Base-by-base conservation (phyloP, 2,888 invertebrate genomes). In the Idaea straminata region DNA sequence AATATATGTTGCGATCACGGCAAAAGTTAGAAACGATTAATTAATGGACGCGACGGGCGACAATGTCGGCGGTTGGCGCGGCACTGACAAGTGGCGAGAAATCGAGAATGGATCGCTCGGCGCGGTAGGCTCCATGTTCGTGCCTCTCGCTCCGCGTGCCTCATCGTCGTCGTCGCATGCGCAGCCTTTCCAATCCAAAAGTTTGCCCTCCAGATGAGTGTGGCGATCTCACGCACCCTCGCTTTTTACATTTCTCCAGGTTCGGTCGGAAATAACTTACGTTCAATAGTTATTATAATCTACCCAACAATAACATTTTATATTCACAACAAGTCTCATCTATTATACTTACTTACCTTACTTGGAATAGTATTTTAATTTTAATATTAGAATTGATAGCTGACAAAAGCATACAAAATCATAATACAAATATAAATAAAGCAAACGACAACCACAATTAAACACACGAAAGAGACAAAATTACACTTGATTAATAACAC, bases 141-240 rank as follows among this genome's bases (percentile, higher is more conserved):
- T 83, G 77, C 86, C 83, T 88, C 89, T 89, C 87, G 83, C 87
- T 87, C 84, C 66, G 66, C 65, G 69, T 83, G 77, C 86, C 83
- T 88, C 88, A 88, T 87, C 83, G 87, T 87, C 84, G 67, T 65
- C 64, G 69, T 63, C 64, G 67, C 73, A 59, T 74, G 66, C 76
- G 72, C 80, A 82, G 82, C 79, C 84, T 82, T 78, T 74, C 73
- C 72, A 71, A 72, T 74, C 72, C 71, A 68, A 72, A 72, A 70
- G 68, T 70, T 71, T 73, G 63, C 70, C 77, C 80, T 79, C 74
- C 79, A 74, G 75, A 79, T 76, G 70, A 77, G 77, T 79, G 80
- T 78, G 64, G 66, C 82, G 81, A 85, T 85, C 87, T 84, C 85
- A 87, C 86, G 81, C 78, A 78, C 72, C 74, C 71, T 72, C 72